Evolutionary conservation across 2,888 invertebrate genomes (phyloP), one percentile per base, ranked within the genome.

Genomic region (Poecilobothrus nobilitatus): DNA sequence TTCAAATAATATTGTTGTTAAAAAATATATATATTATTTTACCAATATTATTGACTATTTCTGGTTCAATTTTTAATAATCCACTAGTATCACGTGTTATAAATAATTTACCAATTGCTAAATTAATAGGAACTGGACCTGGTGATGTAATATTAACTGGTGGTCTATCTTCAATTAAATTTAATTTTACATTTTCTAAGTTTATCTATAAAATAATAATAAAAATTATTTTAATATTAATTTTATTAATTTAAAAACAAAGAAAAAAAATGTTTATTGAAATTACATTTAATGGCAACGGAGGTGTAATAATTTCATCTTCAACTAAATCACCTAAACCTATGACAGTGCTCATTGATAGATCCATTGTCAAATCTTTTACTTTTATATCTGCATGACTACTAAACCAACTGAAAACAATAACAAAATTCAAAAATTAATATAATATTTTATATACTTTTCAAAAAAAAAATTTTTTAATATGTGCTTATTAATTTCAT

Each of bases 311-410:
- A 61, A 92, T 86, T 83, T 96, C 95, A 80, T 96, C 95, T 78
- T 95, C 95, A 1, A 91, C 84, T 72, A 96, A 86, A 80, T 94
- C 95, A 0, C 90, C 86, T 18, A 96, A 82, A 15, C 92, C 93
- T 53, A 90, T 86, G 0, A 94, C 86, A 0, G 92, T 92, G 77
- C 92, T 92, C 89, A 92, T 91, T 67, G 90, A 89, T 68, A 94
- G 83, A 18, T 87, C 84, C 73, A 93, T 79, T 68, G 83, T 84
- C 67, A 92, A 82, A 74, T 92, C 89, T 15, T 84, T 83, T 0
- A 91, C 85, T 33, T 86, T 84, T 12, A 90, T 85, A 66, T 88
- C 88, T 8, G 91, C 79, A 62, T 88, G 82, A 73, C 81, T 78
- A 0, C 75, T 74, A 63, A 82, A 78, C 81, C 79, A 82, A 71